phyloP scores from a whole-genome alignment of 2,113 vertebrate species.

The Muntiacus reevesi region DNA sequence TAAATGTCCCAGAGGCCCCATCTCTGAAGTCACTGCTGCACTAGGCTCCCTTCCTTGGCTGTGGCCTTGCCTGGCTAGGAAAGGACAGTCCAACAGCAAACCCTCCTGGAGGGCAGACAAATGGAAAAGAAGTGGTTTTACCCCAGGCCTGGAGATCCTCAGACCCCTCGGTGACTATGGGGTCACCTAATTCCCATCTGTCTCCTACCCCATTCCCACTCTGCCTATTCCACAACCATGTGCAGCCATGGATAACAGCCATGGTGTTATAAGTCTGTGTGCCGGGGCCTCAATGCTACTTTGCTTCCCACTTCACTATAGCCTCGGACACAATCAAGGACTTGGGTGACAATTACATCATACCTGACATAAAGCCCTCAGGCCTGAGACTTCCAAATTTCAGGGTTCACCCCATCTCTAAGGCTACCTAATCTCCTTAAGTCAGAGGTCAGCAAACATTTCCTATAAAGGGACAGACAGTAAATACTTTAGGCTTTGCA shows the following conservation, averaged over 20 bases:
- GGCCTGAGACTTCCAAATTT: neutral
- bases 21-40: neutral
- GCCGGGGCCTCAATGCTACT: neutral
- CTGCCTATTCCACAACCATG: neutral
- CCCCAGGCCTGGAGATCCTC: neutral
- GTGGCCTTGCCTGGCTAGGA: neutral
- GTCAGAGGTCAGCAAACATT: neutral
- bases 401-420: neutral
- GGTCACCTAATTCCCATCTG: neutral
- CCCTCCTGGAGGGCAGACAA: neutral
- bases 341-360: neutral
- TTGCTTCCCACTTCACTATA: neutral
- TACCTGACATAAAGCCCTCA: neutral
- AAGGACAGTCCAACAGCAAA: neutral
- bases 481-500: neutral
- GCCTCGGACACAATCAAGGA: neutral
- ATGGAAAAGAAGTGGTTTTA: neutral
- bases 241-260: neutral
- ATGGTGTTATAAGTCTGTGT: neutral
- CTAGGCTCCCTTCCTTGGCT: neutral
- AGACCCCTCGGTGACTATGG: neutral
- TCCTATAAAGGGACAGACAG: neutral
- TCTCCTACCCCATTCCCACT: neutral
- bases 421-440: neutral
- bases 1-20: neutral